phyloP scores from a whole-genome alignment of 2,888 invertebrate genomes.

The Tetheella fluctuosa region DNA sequence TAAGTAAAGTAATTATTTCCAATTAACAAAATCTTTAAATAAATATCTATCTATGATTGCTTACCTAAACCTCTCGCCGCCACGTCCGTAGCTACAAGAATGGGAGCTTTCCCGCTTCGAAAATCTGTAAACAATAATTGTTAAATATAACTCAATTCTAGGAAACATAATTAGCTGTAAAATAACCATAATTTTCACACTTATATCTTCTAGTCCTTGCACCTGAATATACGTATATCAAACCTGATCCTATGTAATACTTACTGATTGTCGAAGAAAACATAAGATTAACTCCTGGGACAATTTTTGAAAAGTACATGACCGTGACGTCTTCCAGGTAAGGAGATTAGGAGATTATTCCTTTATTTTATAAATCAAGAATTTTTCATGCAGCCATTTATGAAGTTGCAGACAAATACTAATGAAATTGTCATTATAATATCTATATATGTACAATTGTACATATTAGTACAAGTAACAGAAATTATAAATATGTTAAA shows the following conservation, averaged over 20 bases:
- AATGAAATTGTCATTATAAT: neutral
- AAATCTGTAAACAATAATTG: slow-evolving; percentile 86
- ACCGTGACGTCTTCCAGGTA: neutral
- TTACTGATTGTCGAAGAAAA: neutral
- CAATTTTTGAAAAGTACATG: neutral
- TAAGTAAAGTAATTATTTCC: no score
- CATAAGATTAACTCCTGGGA: neutral
- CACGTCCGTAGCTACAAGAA: slow-evolving; percentile 97
- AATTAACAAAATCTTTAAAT: no score
- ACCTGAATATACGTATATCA: neutral
- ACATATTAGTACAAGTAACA: neutral
- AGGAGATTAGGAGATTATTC: neutral
- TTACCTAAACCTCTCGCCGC: slow-evolving; percentile 96
- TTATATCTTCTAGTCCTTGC: neutral
- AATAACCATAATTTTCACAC: neutral
- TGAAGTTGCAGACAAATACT: neutral
- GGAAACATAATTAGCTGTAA: neutral
- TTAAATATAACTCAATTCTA: neutral
- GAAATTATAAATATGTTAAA: no score
- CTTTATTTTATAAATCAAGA: neutral
- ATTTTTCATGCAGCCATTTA: neutral
- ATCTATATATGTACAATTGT: neutral
- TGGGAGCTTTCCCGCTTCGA: slow-evolving; percentile 92
- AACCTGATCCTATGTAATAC: neutral
- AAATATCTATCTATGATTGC: neutral